A percentile compares a stretch with the other conserved stretches of the same genome.
These are phyloP conservation scores for Malthinus flaveolus DNA, from an alignment of 2,888 invertebrate species.

Conservation along the genomic window DNA sequence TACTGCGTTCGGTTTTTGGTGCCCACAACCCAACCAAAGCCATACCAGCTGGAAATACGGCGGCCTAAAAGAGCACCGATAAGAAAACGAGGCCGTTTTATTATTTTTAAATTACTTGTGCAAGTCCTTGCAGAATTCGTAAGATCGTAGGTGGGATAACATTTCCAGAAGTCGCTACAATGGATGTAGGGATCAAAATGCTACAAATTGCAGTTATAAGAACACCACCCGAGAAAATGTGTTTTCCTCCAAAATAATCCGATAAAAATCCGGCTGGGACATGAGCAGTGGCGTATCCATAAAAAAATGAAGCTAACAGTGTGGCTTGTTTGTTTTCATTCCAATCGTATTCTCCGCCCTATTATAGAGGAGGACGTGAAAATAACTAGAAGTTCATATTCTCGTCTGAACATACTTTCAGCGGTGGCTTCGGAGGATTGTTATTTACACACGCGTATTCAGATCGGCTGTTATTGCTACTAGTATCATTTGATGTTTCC, in stretches of 20 bases:
- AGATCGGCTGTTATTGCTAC: not conserved
- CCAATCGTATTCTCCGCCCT: slow-evolving; percentile 59
- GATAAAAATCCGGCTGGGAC: slow-evolving; percentile 76
- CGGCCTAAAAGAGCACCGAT: slow-evolving; percentile 52
- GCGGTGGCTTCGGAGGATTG: too few relatives aligned
- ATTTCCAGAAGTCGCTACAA: slow-evolving; percentile 42
- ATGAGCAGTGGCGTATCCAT: slow-evolving; percentile 80
- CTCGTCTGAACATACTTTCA: too few relatives aligned
- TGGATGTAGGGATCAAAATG: slow-evolving; percentile 72
- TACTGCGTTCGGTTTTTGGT: slow-evolving; percentile 60
- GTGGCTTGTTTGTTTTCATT: slow-evolving; percentile 69
- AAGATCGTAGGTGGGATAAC: too few relatives aligned
- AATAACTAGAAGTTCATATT: too few relatives aligned
- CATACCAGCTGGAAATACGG: slow-evolving; percentile 64
- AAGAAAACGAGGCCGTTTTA: not conserved
- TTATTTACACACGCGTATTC: slow-evolving; percentile 1
- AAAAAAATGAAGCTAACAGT: slow-evolving; percentile 79
- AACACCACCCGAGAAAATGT: slow-evolving; percentile 74
- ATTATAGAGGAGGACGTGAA: too few relatives aligned
- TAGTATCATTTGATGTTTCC: not conserved
- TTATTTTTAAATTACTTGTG: slow-evolving; percentile 12
- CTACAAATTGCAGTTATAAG: slow-evolving; percentile 78
- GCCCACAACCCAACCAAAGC: slow-evolving; percentile 63
- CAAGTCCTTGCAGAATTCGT: slow-evolving; percentile 62
- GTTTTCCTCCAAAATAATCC: slow-evolving; percentile 79